Evolutionary conservation across 2,797 vertebrate genomes (phyloP), one percentile per base, ranked within the genome.

Genomic region (Platyrinchus mystaceus): DNA sequence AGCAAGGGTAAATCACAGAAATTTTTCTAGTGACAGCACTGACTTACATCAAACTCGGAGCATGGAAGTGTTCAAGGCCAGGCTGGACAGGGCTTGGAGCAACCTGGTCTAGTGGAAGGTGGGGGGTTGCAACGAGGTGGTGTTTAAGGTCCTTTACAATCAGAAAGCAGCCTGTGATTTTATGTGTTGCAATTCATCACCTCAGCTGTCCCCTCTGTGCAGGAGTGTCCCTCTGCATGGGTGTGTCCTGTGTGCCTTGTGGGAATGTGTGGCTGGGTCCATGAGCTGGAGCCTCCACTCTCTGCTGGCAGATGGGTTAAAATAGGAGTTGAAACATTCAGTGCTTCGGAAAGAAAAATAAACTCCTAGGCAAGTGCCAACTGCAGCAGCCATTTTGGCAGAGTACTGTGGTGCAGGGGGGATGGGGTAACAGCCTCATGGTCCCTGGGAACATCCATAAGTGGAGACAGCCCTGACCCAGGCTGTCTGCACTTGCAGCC

Each of bases 381-480:
- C 39, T 41, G 53, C 75, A 73, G 93, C 79, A 75, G 71, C 81
- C 79, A 66, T 47, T 77, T 14, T 81, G 94, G 84, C 91, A 67
- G 71, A 70, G 37, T 11, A 26, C 32, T 0, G 0, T 46, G 2
- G 2, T 32, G 50, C 4, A 1, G 47, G n/a, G n/a, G 46, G 37
- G 10, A 21, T 32, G 75, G 44, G 37, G 56, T 19, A 22, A 10
- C 34, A n/a, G 32, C 55, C 34, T 47, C 36, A 0, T 17, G 47
- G 46, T 18, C 30, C 16, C 0, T 4, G 63, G 70, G 77, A 30
- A 39, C 36, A 41, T 28, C 79, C 32, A 1, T 13, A 12, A 49
- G 59, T 44, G 41, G 55, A 10, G 47, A 3, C 20, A 15, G 44
- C 52, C 67, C 59, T 5, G 14, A 53, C 7, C 26, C 21, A 4